These are phyloP conservation scores for Dioctria linearis DNA, from an alignment of 2,888 invertebrate species.

Conservation along the genomic window DNA sequence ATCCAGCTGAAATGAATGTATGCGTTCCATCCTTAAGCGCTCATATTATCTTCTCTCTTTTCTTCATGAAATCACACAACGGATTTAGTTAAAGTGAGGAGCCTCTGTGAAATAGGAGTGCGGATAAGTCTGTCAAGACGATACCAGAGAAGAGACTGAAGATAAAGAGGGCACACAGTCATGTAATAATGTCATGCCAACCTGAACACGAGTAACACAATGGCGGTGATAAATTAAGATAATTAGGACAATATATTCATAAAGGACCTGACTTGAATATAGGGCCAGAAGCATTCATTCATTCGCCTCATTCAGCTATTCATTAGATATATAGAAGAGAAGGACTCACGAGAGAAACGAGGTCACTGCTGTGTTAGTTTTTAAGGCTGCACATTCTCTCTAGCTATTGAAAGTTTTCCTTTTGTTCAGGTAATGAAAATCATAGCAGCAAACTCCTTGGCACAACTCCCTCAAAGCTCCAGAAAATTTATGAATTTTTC, in stretches of 20 bases:
- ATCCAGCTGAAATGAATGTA: background rate
- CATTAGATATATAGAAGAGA: slow-evolving; percentile 8
- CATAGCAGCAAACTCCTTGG: slow-evolving; percentile 34
- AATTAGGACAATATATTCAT: slow-evolving; percentile 59
- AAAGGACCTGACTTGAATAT: slow-evolving; percentile 55
- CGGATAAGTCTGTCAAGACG: slow-evolving; percentile 44
- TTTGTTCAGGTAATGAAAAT: slow-evolving; percentile 26
- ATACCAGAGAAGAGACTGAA: slow-evolving; percentile 35
- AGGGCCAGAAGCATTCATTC: slow-evolving; percentile 54
- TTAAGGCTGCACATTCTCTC: slow-evolving; percentile 39
- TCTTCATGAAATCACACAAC: background rate
- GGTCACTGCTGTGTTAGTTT: slow-evolving; percentile 41
- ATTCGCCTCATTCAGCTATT: slow-evolving; percentile 36
- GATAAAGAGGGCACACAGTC: slow-evolving; percentile 43
- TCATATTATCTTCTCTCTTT: background rate
- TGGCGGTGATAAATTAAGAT: slow-evolving; percentile 58
- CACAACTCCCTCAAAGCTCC: slow-evolving; percentile 27
- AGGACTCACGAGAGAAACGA: background rate
- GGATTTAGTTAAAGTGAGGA: slow-evolving; percentile 5
- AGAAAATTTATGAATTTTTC: slow-evolving; percentile 34
- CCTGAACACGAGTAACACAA: slow-evolving; percentile 54
- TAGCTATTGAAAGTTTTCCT: slow-evolving; percentile 32
- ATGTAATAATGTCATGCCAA: slow-evolving; percentile 57
- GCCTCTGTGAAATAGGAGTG: slow-evolving; percentile 42
- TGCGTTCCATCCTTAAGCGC: background rate